These are phyloP conservation scores for Acronicta alni DNA, from an alignment of 2,888 invertebrate species.

Conservation along the genomic window DNA sequence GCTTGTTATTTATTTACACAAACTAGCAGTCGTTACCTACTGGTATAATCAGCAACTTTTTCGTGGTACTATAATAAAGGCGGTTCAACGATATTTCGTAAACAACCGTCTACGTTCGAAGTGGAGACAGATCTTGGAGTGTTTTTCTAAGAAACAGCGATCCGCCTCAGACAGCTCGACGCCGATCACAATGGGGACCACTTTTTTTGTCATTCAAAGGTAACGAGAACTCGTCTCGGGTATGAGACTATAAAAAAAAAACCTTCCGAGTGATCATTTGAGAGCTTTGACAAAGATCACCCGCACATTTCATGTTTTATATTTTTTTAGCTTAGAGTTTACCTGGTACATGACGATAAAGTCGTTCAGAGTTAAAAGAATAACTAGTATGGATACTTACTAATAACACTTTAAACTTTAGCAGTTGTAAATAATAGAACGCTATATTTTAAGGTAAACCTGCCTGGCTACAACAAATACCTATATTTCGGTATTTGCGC, in stretches of 20 bases:
- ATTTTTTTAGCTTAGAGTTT: constrained; percentile 67
- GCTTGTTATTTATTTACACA: constrained; percentile 1
- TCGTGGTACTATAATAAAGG: constrained; percentile 22
- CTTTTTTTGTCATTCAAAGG: constrained; percentile 78
- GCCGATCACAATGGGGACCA: constrained; percentile 82
- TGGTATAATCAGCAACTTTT: not conserved
- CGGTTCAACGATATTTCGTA: constrained; percentile 29
- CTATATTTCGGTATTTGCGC: too few relatives aligned
- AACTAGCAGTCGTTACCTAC: not conserved
- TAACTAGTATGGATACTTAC: constrained; percentile 49
- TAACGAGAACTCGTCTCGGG: constrained; percentile 75
- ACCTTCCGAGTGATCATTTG: constrained; percentile 74
- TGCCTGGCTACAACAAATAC: too few relatives aligned
- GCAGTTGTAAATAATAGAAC: constrained; percentile 33
- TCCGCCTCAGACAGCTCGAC: constrained; percentile 85
- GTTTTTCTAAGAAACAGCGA: constrained; percentile 81
- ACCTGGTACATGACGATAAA: constrained; percentile 72
- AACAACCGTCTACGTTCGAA: constrained; percentile 46
- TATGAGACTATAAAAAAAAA: constrained; percentile 78
- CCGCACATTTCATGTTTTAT: constrained; percentile 78
- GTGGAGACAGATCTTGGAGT: constrained; percentile 57
- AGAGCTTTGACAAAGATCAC: constrained; percentile 72
- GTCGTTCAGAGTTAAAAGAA: constrained; percentile 68
- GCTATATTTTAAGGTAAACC: not conserved
- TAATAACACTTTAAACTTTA: constrained; percentile 37